Evolutionary conservation across 2,888 invertebrate genomes (phyloP).

Genomic region (Chrysolina haemoptera): DNA sequence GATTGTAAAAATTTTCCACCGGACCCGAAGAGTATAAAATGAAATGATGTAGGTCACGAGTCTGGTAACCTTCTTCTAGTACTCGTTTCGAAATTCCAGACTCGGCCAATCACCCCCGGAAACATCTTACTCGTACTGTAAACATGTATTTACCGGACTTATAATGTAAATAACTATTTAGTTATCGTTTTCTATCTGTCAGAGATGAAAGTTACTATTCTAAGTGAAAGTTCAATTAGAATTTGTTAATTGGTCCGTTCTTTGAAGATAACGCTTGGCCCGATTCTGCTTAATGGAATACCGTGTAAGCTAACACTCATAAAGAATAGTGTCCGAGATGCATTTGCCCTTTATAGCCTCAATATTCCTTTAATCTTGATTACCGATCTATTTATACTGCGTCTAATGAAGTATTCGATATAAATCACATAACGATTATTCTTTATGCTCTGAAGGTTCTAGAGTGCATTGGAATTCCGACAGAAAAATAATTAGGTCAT

Average conservation of each 20-base stretch:
- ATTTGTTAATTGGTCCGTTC: background rate
- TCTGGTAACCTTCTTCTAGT: too few species aligned
- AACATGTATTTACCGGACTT: too few species aligned
- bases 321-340: constrained; percentile 5
- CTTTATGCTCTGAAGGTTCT: background rate
- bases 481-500: constrained; percentile 9
- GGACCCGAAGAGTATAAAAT: too few species aligned
- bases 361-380: constrained; percentile 5
- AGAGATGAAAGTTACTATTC: too few species aligned
- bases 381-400: background rate
- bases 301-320: background rate
- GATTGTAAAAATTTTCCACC: too few species aligned
- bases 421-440: constrained; percentile 16
- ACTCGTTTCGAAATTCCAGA: too few species aligned
- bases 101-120: too few species aligned
- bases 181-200: too few species aligned
- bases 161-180: too few species aligned
- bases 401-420: constrained; percentile 15
- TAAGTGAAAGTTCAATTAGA: too few species aligned
- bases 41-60: too few species aligned
- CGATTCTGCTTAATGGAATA: background rate
- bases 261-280: background rate
- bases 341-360: background rate
- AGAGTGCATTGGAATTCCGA: constrained; percentile 3
- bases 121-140: too few species aligned